Base-by-base conservation (phyloP, 2,113 vertebrate genomes). In the Chlorocebus sabaeus region DNA sequence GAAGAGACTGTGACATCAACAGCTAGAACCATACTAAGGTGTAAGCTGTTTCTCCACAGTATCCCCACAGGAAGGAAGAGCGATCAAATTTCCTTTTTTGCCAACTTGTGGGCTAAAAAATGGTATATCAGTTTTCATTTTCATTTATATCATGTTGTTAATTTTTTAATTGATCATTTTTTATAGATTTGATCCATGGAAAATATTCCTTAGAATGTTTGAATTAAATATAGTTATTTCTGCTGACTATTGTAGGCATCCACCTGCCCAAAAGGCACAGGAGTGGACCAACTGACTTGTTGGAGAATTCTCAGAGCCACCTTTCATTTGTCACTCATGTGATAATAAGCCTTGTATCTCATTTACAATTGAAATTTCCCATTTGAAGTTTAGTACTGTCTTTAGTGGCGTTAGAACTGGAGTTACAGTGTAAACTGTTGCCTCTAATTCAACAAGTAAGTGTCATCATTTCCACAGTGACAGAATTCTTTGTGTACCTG, bases 301-400 rank as follows among this genome's bases (percentile, higher is more conserved):
- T 79, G 35, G 48, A 81, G 43, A 91, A 70, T 75, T 85, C 32
- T 40, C 76, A 85, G n/a, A 64, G 22, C 89, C 85, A 27, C 45
- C 2, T 79, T 95, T 95, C 73, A 76, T 81, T 92, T 92, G 67
- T 79, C 64, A 32, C 27, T 35, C 25, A 84, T 17, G 11, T 8
- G 30, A 32, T 64, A 76, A 16, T 90, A 76, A 64, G 3, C 38
- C 52, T 91, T n/a, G 6, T 20, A 87, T 70, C 10, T 94, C 35
- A 40, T 55, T 72, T 96, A 93, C 61, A 70, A 2, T 32, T 80
- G 84, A 67, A 70, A 75, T 70, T 78, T 67, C 22, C 32, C 73
- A 92, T 18, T 81, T 68, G 32, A 97, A 80, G 80, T 94, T 86
- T 59, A 57, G 78, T 68, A 8, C 40, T 90, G 86, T 91, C 80